Conservation (phyloP, 2,113 vertebrate species). For the Podarcis muralis region DNA sequence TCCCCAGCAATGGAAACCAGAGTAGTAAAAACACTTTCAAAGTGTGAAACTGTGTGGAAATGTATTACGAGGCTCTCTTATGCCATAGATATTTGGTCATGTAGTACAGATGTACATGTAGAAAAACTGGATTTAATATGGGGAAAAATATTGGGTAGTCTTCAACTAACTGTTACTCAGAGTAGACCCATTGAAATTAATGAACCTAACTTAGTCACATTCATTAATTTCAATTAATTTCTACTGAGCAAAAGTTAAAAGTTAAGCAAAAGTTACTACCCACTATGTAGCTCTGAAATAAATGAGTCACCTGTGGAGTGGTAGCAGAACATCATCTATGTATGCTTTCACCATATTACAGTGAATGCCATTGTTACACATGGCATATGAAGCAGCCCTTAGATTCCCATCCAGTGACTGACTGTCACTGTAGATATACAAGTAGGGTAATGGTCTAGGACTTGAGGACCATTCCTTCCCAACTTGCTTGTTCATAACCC, state of each 20-base stretch:
- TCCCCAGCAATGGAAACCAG: not conserved
- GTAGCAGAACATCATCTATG: not conserved
- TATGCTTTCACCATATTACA: not conserved
- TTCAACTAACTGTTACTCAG: too few species aligned
- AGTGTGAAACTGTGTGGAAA: not conserved
- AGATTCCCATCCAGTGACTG: not conserved
- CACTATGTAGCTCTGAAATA: not conserved
- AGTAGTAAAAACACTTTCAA: slow-evolving; percentile 16
- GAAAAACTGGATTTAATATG: not conserved
- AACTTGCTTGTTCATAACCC: not conserved
- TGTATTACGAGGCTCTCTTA: not conserved
- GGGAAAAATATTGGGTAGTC: not conserved
- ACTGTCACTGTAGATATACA: not conserved
- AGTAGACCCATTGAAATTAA: too few species aligned
- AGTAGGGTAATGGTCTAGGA: not conserved
- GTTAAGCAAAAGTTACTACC: too few species aligned
- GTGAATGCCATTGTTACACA: not conserved
- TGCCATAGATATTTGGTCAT: not conserved
- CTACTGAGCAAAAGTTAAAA: too few species aligned
- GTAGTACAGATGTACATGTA: not conserved
- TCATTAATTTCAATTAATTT: too few species aligned
- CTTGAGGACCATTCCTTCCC: not conserved
- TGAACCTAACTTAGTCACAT: too few species aligned
- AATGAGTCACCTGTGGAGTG: not conserved
- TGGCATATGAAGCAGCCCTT: not conserved